These are phyloP conservation scores for Australoheros facetus DNA, from an alignment of 2,797 vertebrate species.

Conservation along the genomic window DNA sequence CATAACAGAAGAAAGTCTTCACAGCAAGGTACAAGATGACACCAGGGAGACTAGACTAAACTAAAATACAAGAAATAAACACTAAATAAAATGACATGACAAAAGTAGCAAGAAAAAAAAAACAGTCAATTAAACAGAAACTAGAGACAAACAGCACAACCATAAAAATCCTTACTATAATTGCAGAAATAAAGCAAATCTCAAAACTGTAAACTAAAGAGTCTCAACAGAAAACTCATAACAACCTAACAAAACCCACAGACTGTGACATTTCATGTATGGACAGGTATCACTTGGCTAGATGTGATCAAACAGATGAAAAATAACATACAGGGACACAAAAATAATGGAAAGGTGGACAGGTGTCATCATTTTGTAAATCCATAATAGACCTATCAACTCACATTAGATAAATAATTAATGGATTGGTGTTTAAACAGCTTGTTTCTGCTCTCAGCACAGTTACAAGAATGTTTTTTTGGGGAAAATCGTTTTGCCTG, in stretches of 20 bases:
- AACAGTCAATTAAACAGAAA: fast-evolving
- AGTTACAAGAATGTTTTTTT: neutral
- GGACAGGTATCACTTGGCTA: too few species aligned
- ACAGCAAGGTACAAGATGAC: neutral
- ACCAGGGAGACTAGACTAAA: neutral
- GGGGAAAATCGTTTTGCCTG: neutral
- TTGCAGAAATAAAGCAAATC: neutral
- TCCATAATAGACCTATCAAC: too few species aligned
- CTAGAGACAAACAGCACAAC: neutral
- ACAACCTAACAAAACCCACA: neutral
- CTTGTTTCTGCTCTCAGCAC: neutral
- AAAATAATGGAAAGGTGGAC: neutral
- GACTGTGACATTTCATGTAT: neutral
- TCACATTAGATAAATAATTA: neutral
- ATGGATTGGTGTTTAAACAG: neutral
- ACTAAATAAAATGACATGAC: neutral
- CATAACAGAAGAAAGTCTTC: neutral
- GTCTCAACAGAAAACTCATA: neutral
- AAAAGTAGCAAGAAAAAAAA: neutral
- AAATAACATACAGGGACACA: neutral
- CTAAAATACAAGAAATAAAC: neutral
- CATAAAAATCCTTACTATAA: neutral
- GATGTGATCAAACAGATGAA: neutral
- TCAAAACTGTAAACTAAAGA: neutral
- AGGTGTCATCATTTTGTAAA: neutral